phyloP scores from a whole-genome alignment of 2,113 vertebrate genomes.

The Haemorhous mexicanus region DNA sequence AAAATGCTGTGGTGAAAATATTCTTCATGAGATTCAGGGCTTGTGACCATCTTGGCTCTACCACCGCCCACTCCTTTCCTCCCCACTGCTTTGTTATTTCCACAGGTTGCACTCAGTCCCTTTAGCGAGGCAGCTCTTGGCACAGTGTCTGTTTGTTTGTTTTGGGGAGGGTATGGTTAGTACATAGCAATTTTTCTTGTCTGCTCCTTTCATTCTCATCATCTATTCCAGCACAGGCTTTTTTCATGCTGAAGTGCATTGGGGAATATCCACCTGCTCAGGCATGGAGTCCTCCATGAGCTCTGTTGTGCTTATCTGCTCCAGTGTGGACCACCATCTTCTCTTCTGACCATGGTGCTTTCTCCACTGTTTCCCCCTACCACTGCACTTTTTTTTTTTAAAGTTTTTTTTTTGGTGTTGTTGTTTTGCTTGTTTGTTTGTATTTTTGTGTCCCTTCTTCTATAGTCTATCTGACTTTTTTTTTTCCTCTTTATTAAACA shows the following conservation, averaged over 20 bases:
- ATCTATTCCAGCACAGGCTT: neutral
- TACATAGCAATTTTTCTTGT: neutral
- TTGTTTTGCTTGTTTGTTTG: too few species aligned
- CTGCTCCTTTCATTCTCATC: neutral
- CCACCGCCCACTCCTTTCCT: neutral
- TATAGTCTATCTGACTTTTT: rapidly evolving
- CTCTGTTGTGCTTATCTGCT: neutral
- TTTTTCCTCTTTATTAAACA: neutral
- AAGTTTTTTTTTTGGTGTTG: too few species aligned
- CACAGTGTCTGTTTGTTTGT: too few species aligned
- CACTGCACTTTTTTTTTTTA: too few species aligned
- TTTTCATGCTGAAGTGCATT: neutral
- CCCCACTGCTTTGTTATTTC: rapidly evolving
- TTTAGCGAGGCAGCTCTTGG: neutral
- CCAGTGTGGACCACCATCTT: neutral
- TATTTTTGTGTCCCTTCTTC: neutral
- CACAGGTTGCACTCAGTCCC: too few species aligned
- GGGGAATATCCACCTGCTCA: neutral
- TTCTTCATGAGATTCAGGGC: neutral
- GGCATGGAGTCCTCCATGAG: rapidly evolving
- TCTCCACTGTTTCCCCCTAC: neutral
- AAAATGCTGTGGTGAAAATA: neutral
- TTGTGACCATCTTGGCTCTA: neutral
- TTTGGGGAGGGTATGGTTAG: neutral
- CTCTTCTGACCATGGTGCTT: neutral